Evolutionary conservation across 2,113 vertebrate species (phyloP).

Genomic region (Ascaphus truei): DNA sequence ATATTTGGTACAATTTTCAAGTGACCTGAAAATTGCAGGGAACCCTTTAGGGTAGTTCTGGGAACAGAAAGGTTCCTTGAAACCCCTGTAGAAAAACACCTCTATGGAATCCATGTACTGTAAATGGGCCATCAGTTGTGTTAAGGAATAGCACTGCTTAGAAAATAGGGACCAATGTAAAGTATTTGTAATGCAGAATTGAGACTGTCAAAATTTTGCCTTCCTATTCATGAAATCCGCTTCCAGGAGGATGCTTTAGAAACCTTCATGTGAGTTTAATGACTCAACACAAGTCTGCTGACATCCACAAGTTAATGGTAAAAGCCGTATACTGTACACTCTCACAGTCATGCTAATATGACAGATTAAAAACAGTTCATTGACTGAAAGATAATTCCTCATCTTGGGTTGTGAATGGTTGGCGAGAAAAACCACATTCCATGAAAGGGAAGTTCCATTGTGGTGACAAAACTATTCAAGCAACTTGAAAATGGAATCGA

Average conservation of each 20-base stretch:
- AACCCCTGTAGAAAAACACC: too few relatives aligned
- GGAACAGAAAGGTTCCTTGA: too few relatives aligned
- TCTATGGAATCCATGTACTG: too few relatives aligned
- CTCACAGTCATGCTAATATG: background rate
- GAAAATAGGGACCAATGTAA: too few relatives aligned
- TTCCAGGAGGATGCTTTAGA: background rate
- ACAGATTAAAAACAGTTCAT: background rate
- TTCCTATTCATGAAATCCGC: background rate
- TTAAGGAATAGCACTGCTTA: too few relatives aligned
- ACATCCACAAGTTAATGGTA: background rate
- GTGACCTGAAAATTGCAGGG: too few relatives aligned
- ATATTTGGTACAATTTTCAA: too few relatives aligned
- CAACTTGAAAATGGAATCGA: too few relatives aligned
- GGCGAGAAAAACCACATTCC: background rate
- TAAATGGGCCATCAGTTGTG: too few relatives aligned
- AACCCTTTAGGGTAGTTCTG: too few relatives aligned
- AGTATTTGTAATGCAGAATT: background rate
- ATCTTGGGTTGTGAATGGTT: background rate
- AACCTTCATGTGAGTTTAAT: background rate
- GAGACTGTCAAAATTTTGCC: slow-evolving; percentile 1
- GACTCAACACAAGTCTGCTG: slow-evolving; percentile 9
- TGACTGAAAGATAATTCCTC: background rate
- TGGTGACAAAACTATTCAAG: too few relatives aligned
- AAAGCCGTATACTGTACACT: background rate
- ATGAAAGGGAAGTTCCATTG: background rate